These are phyloP conservation scores for Altica lythri DNA, from an alignment of 2,888 invertebrate species.

Conservation along the genomic window DNA sequence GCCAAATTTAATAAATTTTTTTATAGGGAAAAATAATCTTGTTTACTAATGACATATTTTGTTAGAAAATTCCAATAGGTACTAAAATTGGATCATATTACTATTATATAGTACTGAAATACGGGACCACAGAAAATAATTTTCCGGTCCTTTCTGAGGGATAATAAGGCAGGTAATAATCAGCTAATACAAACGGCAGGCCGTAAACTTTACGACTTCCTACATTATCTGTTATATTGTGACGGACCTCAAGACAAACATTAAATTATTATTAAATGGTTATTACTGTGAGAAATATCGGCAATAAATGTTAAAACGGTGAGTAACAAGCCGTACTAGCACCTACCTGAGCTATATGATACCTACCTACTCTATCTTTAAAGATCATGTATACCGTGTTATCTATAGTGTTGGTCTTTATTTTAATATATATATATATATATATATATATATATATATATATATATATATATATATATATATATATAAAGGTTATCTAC, in stretches of 20 bases:
- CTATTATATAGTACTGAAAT: too few species aligned
- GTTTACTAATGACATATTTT: too few species aligned
- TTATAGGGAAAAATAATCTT: too few species aligned
- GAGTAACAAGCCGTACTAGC: constrained; percentile 13
- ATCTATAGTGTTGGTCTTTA: too few species aligned
- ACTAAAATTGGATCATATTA: too few species aligned
- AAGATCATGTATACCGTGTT: not conserved
- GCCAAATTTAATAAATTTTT: too few species aligned
- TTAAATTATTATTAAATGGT: constrained; percentile 16
- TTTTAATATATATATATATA: too few species aligned
- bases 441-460: too few species aligned
- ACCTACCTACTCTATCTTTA: constrained; percentile 11
- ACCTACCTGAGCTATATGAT: constrained; percentile 24
- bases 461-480: too few species aligned
- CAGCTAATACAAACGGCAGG: constrained; percentile 4
- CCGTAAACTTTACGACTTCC: constrained; percentile 13
- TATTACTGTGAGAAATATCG: constrained; percentile 21
- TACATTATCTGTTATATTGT: constrained; percentile 14
- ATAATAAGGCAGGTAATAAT: not conserved
- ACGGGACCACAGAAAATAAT: not conserved
- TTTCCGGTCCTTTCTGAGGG: not conserved
- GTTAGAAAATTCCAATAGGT: too few species aligned
- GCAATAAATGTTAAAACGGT: constrained; percentile 20
- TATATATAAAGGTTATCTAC: too few species aligned
- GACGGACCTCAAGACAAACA: constrained; percentile 18